Percentiles rank a stretch among this genome's conserved stretches.
Conservation (phyloP, 2,113 vertebrate species). For the Lathamus discolor region DNA sequence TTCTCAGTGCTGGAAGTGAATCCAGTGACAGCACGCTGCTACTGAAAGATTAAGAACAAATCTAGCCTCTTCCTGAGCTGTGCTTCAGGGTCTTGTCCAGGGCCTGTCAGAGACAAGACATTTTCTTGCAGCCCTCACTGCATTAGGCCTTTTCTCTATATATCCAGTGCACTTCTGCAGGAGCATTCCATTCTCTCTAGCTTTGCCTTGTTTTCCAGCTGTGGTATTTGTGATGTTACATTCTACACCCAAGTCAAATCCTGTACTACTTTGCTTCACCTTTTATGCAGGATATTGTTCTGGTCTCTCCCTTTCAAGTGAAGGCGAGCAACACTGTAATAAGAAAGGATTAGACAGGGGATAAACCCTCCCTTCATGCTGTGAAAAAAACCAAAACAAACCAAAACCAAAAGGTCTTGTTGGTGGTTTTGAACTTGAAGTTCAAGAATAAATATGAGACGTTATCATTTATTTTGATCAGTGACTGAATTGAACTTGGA, state of each 20-base stretch:
- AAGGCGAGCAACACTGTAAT: neutral
- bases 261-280: neutral
- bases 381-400: neutral
- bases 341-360: neutral
- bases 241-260: neutral
- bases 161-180: neutral
- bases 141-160: neutral
- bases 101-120: neutral
- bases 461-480: neutral
- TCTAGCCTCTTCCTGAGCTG: neutral
- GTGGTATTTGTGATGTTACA: neutral
- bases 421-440: neutral
- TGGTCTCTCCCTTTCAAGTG: neutral
- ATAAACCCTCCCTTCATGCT: neutral
- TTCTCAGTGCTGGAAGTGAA: neutral
- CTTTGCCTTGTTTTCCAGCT: neutral
- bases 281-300: neutral
- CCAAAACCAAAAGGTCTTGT: too few species aligned
- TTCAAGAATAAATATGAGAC: neutral
- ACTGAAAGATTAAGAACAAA: neutral
- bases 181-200: neutral
- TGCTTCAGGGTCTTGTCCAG: neutral
- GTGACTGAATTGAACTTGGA: neutral
- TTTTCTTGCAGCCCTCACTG: neutral
- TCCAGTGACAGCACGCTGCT: neutral